Evolutionary conservation across 2,113 vertebrate species (phyloP).

Genomic region (Narcine bancroftii): DNA sequence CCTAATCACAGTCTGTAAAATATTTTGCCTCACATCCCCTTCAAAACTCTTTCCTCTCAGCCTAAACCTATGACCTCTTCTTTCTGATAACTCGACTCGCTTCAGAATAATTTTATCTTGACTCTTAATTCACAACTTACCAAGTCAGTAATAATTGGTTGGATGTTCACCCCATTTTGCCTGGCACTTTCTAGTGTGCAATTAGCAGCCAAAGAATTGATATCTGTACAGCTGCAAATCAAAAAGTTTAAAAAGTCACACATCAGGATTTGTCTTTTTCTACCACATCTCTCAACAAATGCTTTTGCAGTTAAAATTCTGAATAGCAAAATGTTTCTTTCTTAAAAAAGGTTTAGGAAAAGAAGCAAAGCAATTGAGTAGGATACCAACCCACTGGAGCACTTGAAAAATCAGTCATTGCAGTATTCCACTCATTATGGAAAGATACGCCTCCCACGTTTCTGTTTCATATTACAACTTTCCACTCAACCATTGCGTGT

Average conservation of each 20-base stretch:
- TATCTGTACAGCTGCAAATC: constrained; percentile 76
- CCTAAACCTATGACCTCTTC: too few species aligned
- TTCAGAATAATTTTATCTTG: neutral
- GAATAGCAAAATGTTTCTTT: neutral
- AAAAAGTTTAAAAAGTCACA: neutral
- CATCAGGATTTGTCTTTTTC: neutral
- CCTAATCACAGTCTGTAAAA: too few species aligned
- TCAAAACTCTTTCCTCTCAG: too few species aligned
- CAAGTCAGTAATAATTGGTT: constrained; percentile 81
- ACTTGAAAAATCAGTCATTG: neutral
- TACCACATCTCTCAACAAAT: neutral
- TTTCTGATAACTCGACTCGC: too few species aligned
- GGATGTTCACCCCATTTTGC: constrained; percentile 65
- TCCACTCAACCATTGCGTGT: neutral
- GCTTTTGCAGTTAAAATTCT: neutral
- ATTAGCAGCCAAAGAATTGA: constrained; percentile 71
- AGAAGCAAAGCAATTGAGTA: neutral
- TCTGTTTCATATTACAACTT: neutral
- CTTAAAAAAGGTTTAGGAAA: too few species aligned
- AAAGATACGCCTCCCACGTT: neutral
- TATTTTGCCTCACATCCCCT: too few species aligned
- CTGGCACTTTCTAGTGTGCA: constrained; percentile 74
- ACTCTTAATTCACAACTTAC: constrained; percentile 52
- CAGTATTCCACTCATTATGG: neutral
- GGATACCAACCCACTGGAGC: neutral